Evolutionary conservation across 2,113 vertebrate species (phyloP), one percentile per base, ranked within the genome.

Genomic region (Cervus canadensis): DNA sequence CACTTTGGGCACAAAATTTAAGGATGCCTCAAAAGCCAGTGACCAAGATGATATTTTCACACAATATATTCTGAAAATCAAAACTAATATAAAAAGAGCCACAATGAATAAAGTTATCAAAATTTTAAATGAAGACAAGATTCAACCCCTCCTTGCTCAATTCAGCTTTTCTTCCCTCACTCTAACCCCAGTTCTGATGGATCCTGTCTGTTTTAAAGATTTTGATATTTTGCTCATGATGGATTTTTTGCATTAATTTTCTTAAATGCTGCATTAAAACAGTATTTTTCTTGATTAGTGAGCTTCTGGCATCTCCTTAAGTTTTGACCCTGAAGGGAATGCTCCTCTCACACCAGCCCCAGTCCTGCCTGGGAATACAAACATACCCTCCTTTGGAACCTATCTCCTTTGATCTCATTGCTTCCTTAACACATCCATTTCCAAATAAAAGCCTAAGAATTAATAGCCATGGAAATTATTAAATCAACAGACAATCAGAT

Each of bases 341-440:
- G 45, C 43, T 76, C 10, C 2, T 81, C 91, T 91, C 78, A 26
- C 16, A 30, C 11, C 48, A 56, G 12, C n/a, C 59, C 83, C 57
- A 64, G 36, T 45, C 50, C 67, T 45, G 36, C 48, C 62, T 45
- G 78, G 45, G 96, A 86, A 93, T 28, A 82, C 7, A 84, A 2
- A 89, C 26, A 26, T 25, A 36, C 50, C 48, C 10, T 93, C 91
- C 64, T 94, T 26, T 59, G 88, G 54, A 89, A 79, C 16, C 52
- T 43, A 43, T n/a, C 15, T 91, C 78, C 54, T 57, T 74, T 64
- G 54, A 82, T 40, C 30, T 90, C 43, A 26, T 3, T 92, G 88
- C 40, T 94, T 95, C 74, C 74, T 92, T 89, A 94, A 92, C 90
- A 97, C 43, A 50, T n/a, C 30, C 78, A 57, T 48, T 94, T 84